A percentile compares a stretch with the other conserved stretches of the same genome.
Evolutionary conservation across 1,140 invertebrate species (phyloP).

Genomic region (Nymphalis io): DNA sequence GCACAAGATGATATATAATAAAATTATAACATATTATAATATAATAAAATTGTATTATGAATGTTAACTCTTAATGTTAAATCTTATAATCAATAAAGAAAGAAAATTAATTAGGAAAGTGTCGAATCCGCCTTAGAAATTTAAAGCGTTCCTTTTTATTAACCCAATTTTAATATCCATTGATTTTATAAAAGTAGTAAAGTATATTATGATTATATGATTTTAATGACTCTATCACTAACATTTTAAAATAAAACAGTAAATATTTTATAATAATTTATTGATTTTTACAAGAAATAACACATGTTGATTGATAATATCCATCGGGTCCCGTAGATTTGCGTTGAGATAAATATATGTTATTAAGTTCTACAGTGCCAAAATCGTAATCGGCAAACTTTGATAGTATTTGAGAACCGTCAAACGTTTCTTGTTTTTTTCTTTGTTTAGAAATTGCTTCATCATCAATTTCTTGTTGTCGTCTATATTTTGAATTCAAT

Average conservation of each 20-base stretch:
- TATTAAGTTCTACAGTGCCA: conserved; percentile 65
- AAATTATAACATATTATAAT: too few relatives aligned
- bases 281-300: conserved; percentile 51
- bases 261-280: conserved; percentile 27
- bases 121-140: too few relatives aligned
- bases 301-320: conserved; percentile 75
- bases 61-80: too few relatives aligned
- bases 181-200: too few relatives aligned
- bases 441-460: conserved; percentile 29
- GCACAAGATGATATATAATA: too few relatives aligned
- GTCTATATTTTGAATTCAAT: conserved; percentile 75
- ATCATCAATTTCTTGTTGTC: conserved; percentile 30
- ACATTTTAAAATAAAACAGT: not conserved
- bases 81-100: too few relatives aligned
- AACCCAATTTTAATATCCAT: too few relatives aligned
- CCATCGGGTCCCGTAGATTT: conserved; percentile 66
- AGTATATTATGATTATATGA: too few relatives aligned
- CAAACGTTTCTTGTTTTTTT: conserved; percentile 57
- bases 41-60: too few relatives aligned
- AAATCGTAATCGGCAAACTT: conserved; percentile 78
- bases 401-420: conserved; percentile 72
- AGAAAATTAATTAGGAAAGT: too few relatives aligned
- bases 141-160: too few relatives aligned
- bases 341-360: conserved; percentile 75
- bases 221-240: too few relatives aligned